Percentiles rank a stretch among this genome's conserved stretches.
These are phyloP conservation scores for Lasioglossum morio DNA, from an alignment of 2,888 invertebrate genomes.

Conservation along the genomic window DNA sequence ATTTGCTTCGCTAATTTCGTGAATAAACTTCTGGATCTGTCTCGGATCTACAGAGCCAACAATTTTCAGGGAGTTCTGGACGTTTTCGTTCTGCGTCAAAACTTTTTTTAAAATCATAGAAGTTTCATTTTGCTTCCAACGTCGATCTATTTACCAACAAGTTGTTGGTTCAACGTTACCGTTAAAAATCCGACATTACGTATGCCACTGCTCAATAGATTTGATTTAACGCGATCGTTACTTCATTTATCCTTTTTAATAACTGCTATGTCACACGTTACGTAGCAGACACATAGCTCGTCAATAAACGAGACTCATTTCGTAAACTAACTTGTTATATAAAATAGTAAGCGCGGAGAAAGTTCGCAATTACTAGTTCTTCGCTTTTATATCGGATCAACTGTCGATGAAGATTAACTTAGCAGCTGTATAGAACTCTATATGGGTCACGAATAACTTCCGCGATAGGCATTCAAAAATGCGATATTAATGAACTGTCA, in stretches of 20 bases:
- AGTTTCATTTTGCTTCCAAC: too few species aligned
- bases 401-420: not conserved
- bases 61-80: not conserved
- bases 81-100: not conserved
- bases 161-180: not conserved
- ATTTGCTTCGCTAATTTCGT: not conserved
- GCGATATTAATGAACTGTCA: not conserved
- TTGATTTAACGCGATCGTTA: not conserved
- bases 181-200: not conserved
- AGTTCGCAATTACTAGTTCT: not conserved
- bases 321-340: not conserved
- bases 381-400: not conserved
- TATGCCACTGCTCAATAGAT: not conserved
- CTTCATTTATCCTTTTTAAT: not conserved
- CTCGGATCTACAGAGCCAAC: not conserved
- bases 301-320: not conserved
- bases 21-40: not conserved
- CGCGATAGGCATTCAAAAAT: not conserved
- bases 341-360: not conserved
- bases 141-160: not conserved
- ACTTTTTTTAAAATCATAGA: not conserved
- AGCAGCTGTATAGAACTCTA: not conserved
- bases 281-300: not conserved
- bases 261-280: not conserved
- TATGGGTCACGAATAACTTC: not conserved